phyloP scores from a whole-genome alignment of 2,797 vertebrate species.

The Eulemur rubriventer region DNA sequence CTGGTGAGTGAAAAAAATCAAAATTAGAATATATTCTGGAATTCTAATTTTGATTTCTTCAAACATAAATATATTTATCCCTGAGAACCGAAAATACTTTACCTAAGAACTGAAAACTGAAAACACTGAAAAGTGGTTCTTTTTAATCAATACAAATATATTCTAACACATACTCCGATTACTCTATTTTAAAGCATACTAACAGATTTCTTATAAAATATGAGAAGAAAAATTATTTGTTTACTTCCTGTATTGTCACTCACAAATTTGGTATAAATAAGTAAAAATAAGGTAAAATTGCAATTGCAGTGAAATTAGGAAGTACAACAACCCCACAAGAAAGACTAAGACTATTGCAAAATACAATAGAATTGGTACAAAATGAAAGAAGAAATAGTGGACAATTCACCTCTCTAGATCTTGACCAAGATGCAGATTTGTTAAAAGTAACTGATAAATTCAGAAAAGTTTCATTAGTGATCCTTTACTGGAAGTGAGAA shows the following conservation, averaged over 20 bases:
- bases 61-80: conserved; percentile 10
- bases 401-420: neutral
- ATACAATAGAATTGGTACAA: neutral
- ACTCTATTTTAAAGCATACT: neutral
- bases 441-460: neutral
- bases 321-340: neutral
- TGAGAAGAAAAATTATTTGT: neutral
- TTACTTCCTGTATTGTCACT: neutral
- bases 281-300: conserved; percentile 14
- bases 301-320: neutral
- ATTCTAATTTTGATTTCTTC: neutral
- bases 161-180: neutral
- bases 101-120: neutral
- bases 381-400: neutral
- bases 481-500: neutral
- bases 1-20: neutral
- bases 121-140: neutral
- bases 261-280: neutral
- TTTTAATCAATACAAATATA: neutral
- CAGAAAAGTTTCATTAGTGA: neutral
- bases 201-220: neutral
- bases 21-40: conserved; percentile 28
- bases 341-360: neutral
- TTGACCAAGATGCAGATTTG: neutral
- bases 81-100: neutral